These are phyloP conservation scores for Characodon lateralis DNA, from an alignment of 2,797 vertebrate genomes.

Conservation along the genomic window DNA sequence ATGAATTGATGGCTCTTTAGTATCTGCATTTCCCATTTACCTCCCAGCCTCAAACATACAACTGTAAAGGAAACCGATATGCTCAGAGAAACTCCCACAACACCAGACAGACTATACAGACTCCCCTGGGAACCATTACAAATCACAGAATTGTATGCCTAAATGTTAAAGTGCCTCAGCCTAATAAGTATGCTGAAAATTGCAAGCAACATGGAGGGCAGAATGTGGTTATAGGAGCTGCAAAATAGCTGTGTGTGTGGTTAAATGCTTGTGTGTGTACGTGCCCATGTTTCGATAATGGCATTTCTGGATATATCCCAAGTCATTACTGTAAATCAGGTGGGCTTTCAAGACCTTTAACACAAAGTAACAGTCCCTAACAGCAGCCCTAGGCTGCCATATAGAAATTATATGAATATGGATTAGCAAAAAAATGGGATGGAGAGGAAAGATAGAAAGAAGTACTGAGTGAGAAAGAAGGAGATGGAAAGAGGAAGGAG, in stretches of 20 bases:
- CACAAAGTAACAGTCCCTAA: constrained; percentile 79
- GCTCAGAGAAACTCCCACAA: constrained; percentile 31
- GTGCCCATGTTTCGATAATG: constrained; percentile 65
- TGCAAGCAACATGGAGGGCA: constrained; percentile 48
- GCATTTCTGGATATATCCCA: constrained; percentile 81
- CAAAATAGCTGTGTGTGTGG: constrained; percentile 40
- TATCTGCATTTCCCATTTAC: constrained; percentile 62
- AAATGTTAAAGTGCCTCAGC: constrained; percentile 61
- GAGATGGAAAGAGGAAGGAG: constrained; percentile 25
- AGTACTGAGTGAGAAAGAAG: constrained; percentile 39
- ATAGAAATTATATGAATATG: constrained; percentile 82
- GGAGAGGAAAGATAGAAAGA: constrained; percentile 49
- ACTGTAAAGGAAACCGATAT: constrained; percentile 38
- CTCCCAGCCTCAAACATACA: constrained; percentile 45
- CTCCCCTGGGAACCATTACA: constrained; percentile 56
- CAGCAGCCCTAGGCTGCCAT: constrained; percentile 71
- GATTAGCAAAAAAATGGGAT: constrained; percentile 67
- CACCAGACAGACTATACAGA: constrained; percentile 28
- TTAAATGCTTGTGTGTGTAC: constrained; percentile 21
- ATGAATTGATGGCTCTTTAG: constrained; percentile 64
- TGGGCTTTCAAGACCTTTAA: constrained; percentile 76
- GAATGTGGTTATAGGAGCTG: constrained; percentile 43
- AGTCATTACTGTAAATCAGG: constrained; percentile 84
- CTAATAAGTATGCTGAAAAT: constrained; percentile 49
- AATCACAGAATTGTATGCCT: constrained; percentile 56